Conservation (phyloP, 2,888 invertebrate genomes). For the Leucophenga maculata region DNA sequence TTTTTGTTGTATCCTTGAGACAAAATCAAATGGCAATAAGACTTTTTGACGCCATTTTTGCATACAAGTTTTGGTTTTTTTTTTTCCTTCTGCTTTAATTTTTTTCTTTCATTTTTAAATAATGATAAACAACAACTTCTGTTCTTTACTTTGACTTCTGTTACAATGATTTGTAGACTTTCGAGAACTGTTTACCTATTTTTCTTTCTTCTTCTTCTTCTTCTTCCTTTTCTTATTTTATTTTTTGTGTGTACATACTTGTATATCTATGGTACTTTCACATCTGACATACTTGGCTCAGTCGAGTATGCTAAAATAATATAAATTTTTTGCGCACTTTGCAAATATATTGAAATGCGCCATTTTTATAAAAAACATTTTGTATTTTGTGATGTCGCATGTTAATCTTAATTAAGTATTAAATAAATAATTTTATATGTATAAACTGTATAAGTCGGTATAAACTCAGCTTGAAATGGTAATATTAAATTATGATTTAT, state of each 20-base stretch:
- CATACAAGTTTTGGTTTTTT: constrained; percentile 20
- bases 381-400: constrained; percentile 68
- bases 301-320: constrained; percentile 18
- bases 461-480: no score
- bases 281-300: constrained; percentile 29
- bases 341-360: no score
- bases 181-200: constrained; percentile 28
- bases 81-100: constrained; percentile 12
- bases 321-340: constrained; percentile 33
- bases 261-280: constrained; percentile 30
- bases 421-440: constrained; percentile 14
- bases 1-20: neutral
- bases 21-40: constrained; percentile 62
- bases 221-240: constrained; percentile 34
- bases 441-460: neutral
- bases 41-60: constrained; percentile 57
- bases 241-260: constrained; percentile 43
- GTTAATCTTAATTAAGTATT: constrained; percentile 40
- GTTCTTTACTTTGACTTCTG: constrained; percentile 25
- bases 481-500: no score
- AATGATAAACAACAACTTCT: constrained; percentile 17
- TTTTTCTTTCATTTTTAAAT: constrained; percentile 31
- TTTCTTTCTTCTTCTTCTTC: constrained; percentile 39
- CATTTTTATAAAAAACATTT: constrained; percentile 37
- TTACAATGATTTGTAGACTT: constrained; percentile 4